phyloP scores from a whole-genome alignment of 2,113 vertebrate genomes.

The Thunnus maccoyii region DNA sequence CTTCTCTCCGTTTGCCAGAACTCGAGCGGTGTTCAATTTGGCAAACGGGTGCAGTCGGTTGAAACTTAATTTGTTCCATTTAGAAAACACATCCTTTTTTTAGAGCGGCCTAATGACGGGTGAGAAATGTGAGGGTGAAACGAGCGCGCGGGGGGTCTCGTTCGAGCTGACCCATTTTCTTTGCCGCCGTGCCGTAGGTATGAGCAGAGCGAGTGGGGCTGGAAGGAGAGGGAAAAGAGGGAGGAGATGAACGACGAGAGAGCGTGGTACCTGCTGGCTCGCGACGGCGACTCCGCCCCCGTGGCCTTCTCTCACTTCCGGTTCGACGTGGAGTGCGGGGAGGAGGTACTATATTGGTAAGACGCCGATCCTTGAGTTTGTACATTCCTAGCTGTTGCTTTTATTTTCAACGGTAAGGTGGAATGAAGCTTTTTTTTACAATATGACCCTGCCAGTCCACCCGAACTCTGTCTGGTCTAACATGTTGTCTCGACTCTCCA shows the following conservation, averaged over 20 bases:
- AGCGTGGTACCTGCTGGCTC: conserved; percentile 93
- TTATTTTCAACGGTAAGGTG: neutral
- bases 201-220: conserved; percentile 95
- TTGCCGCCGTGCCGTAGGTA: conserved; percentile 81
- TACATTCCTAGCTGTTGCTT: neutral
- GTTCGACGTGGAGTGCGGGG: conserved; percentile 93
- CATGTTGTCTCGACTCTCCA: conserved; percentile 56
- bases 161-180: neutral
- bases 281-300: conserved; percentile 84
- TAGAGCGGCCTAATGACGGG: neutral
- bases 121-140: neutral
- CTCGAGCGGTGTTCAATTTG: conserved; percentile 5
- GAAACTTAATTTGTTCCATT: neutral
- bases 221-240: conserved; percentile 94
- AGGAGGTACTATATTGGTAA: conserved; percentile 96
- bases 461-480: neutral
- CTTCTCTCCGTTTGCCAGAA: neutral
- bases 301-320: conserved; percentile 95
- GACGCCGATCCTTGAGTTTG: accelerated
- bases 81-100: neutral
- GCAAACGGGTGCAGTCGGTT: neutral
- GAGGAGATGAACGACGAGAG: conserved; percentile 94
- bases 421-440: no score
- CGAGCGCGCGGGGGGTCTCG: neutral
- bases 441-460: no score